Evolutionary conservation across 2,113 vertebrate species (phyloP).

Genomic region (Pangasianodon gigas): DNA sequence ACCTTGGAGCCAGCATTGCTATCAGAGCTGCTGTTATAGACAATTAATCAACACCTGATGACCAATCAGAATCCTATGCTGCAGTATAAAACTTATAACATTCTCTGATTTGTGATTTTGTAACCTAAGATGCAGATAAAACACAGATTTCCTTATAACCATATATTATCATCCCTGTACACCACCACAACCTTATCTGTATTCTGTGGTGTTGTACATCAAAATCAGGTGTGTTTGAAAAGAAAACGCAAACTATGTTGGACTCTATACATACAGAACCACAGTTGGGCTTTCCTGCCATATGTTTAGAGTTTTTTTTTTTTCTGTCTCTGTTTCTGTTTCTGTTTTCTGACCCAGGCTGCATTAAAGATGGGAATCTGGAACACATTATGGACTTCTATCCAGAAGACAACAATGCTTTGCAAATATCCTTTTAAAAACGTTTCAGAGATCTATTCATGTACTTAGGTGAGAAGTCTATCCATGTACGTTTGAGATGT

Average conservation of each 20-base stretch:
- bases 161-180: neutral
- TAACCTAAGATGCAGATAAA: neutral
- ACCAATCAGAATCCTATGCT: neutral
- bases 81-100: neutral
- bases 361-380: constrained; percentile 67
- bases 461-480: neutral
- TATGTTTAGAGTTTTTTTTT: neutral
- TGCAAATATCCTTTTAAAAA: constrained; percentile 92
- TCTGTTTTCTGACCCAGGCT: constrained; percentile 70
- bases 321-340: constrained; percentile 12
- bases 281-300: neutral
- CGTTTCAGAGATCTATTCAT: neutral
- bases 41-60: neutral
- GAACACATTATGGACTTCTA: constrained; percentile 77
- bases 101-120: neutral
- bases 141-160: neutral
- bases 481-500: neutral
- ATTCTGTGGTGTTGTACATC: neutral
- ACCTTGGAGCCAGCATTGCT: too few species aligned
- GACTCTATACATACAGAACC: neutral
- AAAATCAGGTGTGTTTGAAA: neutral
- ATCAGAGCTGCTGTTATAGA: neutral
- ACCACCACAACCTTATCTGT: neutral
- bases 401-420: constrained; percentile 83
- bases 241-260: neutral